Base-by-base conservation (phyloP, 2,113 vertebrate genomes). In the Carlito syrichta region DNA sequence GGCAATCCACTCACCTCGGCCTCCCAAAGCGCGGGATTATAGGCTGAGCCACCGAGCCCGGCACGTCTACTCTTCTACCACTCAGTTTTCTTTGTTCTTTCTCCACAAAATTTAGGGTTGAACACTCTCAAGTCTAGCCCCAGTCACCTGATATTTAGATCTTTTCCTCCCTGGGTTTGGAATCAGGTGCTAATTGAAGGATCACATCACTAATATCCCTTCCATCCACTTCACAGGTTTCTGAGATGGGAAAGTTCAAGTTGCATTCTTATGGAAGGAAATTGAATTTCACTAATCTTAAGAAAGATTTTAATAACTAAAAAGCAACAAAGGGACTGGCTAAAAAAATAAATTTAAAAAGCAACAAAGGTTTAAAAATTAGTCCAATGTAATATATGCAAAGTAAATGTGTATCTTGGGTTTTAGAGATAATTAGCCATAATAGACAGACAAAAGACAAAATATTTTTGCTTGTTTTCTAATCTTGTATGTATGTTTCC, bases 81-180 rank as follows among this genome's bases (percentile, higher is more conserved):
- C 32, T 20, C 5, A 5, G 20, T 10, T 27, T 78, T 54, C 81
- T 77, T 0, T 40, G 22, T 30, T 40, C 81, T 22, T 7, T 12
- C 60, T 32, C 8, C 14, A 35, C 43, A n/a, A 19, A 19, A 48
- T 35, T 3, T 0, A 32, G 77, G 56, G 30, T 0, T 3, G 50
- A 68, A 38, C 10, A 1, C 1, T 12, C 43, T 35, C 4, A 27
- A 16, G 23, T 10, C 69, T 30, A 45, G 50, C 6, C 23, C 52
- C 27, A 16, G 40, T n/a, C 14, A 10, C 60, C 6, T 1, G 58
- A 12, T 0, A 3, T 0, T 2, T 17, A 48, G 25, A 3, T 3
- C 22, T 11, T 14, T 20, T 4, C 40, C 20, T 40, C n/a, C 45
- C 12, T 8, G 71, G 86, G 60, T 27, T 14, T 9, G 11, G 4